phyloP scores from a whole-genome alignment of 1,140 invertebrate genomes.

The Drosophila pseudoobscura region DNA sequence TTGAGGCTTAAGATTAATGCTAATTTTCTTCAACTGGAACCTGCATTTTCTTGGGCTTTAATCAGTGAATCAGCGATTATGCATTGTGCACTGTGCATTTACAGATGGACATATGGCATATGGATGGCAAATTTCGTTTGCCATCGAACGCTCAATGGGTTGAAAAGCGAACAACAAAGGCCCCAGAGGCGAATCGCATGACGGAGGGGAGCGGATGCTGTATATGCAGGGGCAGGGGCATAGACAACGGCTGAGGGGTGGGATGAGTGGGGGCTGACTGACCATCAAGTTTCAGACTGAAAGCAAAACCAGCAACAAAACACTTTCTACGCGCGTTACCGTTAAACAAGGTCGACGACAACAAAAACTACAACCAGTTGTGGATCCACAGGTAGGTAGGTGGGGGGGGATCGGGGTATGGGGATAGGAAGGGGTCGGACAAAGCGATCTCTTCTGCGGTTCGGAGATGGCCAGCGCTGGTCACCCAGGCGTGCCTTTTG shows the following conservation, averaged over 20 bases:
- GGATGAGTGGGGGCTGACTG: conserved; percentile 22
- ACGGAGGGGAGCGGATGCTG: no score
- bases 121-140: conserved; percentile 31
- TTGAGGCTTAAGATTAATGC: no score
- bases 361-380: conserved; percentile 24
- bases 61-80: no score
- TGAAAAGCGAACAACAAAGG: conserved; percentile 20
- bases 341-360: conserved; percentile 77
- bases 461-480: conserved; percentile 19
- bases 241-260: not conserved
- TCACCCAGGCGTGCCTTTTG: conserved; percentile 52
- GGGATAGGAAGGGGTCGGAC: conserved; percentile 28
- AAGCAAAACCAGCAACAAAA: conserved; percentile 60
- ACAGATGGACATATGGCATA: conserved; percentile 21
- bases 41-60: no score
- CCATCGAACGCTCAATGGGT: conserved; percentile 25
- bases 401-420: conserved; percentile 3
- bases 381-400: conserved; percentile 18
- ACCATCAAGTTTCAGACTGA: conserved; percentile 60
- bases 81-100: not conserved
- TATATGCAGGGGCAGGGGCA: not conserved
- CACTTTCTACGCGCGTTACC: conserved; percentile 80
- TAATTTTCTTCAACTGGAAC: no score
- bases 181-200: conserved; percentile 6
- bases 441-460: conserved; percentile 47